Evolutionary conservation across 2,888 invertebrate genomes (phyloP).

Genomic region (Ferdinandea cuprea): DNA sequence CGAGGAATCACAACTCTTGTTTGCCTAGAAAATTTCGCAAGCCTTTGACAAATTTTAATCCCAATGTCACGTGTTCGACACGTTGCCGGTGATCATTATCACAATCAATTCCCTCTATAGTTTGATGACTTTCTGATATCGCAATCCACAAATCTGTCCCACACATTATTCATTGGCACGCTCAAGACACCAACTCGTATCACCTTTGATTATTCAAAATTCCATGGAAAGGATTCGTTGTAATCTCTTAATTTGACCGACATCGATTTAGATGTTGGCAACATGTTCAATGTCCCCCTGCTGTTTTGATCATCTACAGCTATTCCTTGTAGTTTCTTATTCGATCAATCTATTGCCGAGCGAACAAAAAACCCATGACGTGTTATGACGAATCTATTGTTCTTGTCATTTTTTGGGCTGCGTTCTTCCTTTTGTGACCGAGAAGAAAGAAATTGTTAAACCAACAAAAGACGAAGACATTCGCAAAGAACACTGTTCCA

Average conservation of each 20-base stretch:
- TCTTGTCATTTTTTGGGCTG: constrained; percentile 13
- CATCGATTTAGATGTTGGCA: constrained; percentile 27
- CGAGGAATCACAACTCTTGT: background rate
- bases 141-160: constrained; percentile 1
- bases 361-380: constrained; percentile 59
- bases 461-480: constrained; percentile 43
- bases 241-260: constrained; percentile 71
- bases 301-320: constrained; percentile 38
- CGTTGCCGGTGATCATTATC: constrained; percentile 28
- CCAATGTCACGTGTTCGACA: constrained; percentile 53
- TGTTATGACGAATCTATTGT: constrained; percentile 75
- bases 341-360: constrained; percentile 36
- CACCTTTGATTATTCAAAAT: background rate
- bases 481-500: constrained; percentile 47
- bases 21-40: constrained; percentile 9
- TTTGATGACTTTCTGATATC: constrained; percentile 28
- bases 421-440: constrained; percentile 21
- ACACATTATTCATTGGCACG: constrained; percentile 32
- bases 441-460: constrained; percentile 35
- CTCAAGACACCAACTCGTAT: constrained; percentile 4
- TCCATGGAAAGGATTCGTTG: constrained; percentile 26
- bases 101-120: background rate
- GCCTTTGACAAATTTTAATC: constrained; percentile 41
- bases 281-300: constrained; percentile 56
- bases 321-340: constrained; percentile 21